phyloP scores from a whole-genome alignment of 1,140 invertebrate genomes.

The Drosophila nasuta region DNA sequence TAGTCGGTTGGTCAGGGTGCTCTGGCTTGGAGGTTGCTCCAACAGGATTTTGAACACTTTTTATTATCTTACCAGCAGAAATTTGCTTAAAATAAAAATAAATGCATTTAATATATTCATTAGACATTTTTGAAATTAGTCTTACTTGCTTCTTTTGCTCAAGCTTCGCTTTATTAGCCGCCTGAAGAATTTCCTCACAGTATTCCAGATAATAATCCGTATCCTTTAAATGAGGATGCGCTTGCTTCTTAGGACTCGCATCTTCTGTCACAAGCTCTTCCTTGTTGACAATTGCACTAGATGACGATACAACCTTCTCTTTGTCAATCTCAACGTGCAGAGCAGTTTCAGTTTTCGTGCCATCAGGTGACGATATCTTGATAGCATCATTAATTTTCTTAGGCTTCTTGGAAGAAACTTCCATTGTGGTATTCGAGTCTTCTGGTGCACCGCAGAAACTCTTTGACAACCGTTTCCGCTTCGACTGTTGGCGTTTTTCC shows the following conservation, averaged over 20 bases:
- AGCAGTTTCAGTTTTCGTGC: background rate
- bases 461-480: slow-evolving; percentile 69
- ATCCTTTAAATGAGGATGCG: slow-evolving; percentile 11
- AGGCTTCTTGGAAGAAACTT: slow-evolving; percentile 18
- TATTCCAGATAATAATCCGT: slow-evolving; percentile 49
- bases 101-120: background rate
- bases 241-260: background rate
- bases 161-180: slow-evolving; percentile 54
- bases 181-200: slow-evolving; percentile 49
- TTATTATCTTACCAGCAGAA: slow-evolving; percentile 21
- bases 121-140: background rate
- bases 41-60: background rate
- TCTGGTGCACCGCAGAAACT: slow-evolving; percentile 66
- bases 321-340: background rate
- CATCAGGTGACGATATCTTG: background rate
- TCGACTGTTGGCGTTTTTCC: slow-evolving; percentile 18
- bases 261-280: background rate
- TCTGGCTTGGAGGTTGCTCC: background rate
- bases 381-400: slow-evolving; percentile 8
- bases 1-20: background rate
- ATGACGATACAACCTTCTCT: background rate
- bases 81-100: slow-evolving; percentile 25
- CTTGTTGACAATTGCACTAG: background rate
- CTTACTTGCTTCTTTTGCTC: slow-evolving; percentile 55
- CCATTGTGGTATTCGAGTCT: slow-evolving; percentile 13